phyloP scores from a whole-genome alignment of 2,113 vertebrate species.

The Dicrurus megarhynchus region DNA sequence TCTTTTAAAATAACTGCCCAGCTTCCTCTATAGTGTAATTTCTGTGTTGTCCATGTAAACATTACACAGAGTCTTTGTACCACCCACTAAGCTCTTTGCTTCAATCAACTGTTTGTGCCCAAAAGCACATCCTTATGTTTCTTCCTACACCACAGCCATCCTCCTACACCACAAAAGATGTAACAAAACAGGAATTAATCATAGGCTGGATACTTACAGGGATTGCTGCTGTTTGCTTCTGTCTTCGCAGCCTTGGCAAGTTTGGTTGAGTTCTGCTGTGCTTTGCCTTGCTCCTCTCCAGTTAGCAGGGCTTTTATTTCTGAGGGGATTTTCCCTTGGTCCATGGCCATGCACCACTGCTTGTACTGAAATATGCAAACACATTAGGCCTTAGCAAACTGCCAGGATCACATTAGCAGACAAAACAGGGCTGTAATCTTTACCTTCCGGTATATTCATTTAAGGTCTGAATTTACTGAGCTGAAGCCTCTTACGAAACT shows the following conservation, averaged over 20 bases:
- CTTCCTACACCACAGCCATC: conserved; percentile 2
- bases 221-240: conserved; percentile 71
- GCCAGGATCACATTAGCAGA: conserved; percentile 18
- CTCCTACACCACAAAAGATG: conserved; percentile 35
- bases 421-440: conserved; percentile 7
- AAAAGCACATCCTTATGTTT: conserved; percentile 35
- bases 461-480: neutral
- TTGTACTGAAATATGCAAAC: conserved; percentile 85
- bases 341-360: conserved; percentile 98
- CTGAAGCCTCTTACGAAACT: conserved; percentile 1
- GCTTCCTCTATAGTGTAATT: conserved; percentile 9
- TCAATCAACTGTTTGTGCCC: conserved; percentile 34
- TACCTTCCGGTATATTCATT: neutral
- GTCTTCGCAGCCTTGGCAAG: conserved; percentile 77
- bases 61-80: conserved; percentile 39
- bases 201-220: conserved; percentile 65
- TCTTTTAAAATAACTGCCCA: conserved; percentile 12
- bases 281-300: conserved; percentile 87
- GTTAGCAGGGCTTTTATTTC: conserved; percentile 96
- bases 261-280: conserved; percentile 77
- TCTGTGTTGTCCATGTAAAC: conserved; percentile 23
- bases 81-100: conserved; percentile 20
- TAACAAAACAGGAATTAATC: neutral
- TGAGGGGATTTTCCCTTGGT: conserved; percentile 97
- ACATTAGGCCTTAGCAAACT: neutral